Evolutionary conservation across 2,797 vertebrate genomes (phyloP), one percentile per base, ranked within the genome.

Genomic region (Eulemur rubriventer): DNA sequence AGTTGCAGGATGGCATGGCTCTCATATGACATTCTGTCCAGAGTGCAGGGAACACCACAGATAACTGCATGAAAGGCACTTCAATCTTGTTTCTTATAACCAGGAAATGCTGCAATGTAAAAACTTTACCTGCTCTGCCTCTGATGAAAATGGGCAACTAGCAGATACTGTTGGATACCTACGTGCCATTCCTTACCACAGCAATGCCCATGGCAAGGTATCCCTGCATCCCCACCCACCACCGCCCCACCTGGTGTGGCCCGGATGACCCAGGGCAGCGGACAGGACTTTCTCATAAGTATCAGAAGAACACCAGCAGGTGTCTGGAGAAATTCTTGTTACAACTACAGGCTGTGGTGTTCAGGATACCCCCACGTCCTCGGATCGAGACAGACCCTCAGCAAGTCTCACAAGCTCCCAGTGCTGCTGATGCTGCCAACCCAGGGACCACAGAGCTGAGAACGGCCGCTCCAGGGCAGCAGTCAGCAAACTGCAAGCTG

Each of bases 311-410:
- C 24, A 35, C n/a, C 48, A 57, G 43, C n/a, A 18, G 6, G 8
- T 73, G 10, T 63, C 59, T 30, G 2, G 43, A 78, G 76, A 93
- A 88, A 88, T 43, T 79, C 46, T 69, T 41, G 24, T 4, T 43
- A 2, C 10, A 50, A 22, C 63, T 14, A 13, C 33, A 28, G 9
- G 18, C 9, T 0, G 2, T 0, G 2, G 24, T 1, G 0, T 50
- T 22, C 11, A 8, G 43, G 55, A 72, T 2, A n/a, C 12, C 11
- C 7, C 33, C 7, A 22, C 79, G 11, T 75, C 20, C 48, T 38
- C 6, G 2, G 35, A 38, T 46, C 50, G 17, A 38, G 35, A 63
- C 26, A 16, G 28, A 18, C 11, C 57, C 61, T 85, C 63, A 76
- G 30, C 16, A 6, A 0, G 6, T 33, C 59, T 61, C 26, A n/a